Conservation (phyloP, 2,113 vertebrate genomes). For the Gracilinanus agilis region DNA sequence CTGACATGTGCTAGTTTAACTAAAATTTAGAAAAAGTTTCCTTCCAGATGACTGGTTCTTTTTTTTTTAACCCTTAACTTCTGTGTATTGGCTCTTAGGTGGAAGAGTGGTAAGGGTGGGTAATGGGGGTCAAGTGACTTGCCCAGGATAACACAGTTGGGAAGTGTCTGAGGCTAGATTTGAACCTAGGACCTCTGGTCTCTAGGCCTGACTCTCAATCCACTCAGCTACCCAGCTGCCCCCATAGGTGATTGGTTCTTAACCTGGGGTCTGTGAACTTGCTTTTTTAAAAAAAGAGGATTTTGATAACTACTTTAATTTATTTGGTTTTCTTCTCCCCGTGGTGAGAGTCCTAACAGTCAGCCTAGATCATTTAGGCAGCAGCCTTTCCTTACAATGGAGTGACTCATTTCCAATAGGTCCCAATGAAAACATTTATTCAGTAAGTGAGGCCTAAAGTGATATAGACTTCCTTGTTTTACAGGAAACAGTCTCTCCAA, state of each 20-base stretch:
- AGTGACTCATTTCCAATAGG: not conserved
- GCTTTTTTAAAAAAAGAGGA: not conserved
- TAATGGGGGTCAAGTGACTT: too few relatives aligned
- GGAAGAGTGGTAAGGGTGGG: too few relatives aligned
- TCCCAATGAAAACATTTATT: not conserved
- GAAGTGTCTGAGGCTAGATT: too few relatives aligned
- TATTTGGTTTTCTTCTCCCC: not conserved
- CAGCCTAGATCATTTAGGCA: not conserved
- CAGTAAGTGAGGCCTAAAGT: not conserved
- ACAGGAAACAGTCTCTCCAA: conserved; percentile 46
- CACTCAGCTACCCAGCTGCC: too few relatives aligned
- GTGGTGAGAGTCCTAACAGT: not conserved
- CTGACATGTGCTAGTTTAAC: not conserved
- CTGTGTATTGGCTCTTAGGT: too few relatives aligned
- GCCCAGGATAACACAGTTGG: too few relatives aligned
- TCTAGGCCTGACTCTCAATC: too few relatives aligned
- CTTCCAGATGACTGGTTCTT: too few relatives aligned
- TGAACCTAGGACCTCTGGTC: too few relatives aligned
- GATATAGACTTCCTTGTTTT: conserved; percentile 21
- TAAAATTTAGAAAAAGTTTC: not conserved
- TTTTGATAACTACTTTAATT: not conserved
- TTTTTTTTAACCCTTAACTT: too few relatives aligned
- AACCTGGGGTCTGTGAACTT: not conserved
- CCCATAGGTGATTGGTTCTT: not conserved
- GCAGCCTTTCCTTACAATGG: not conserved